These are phyloP conservation scores for Leptinotarsa peninsularis DNA, from an alignment of 2,888 invertebrate species.

Conservation along the genomic window DNA sequence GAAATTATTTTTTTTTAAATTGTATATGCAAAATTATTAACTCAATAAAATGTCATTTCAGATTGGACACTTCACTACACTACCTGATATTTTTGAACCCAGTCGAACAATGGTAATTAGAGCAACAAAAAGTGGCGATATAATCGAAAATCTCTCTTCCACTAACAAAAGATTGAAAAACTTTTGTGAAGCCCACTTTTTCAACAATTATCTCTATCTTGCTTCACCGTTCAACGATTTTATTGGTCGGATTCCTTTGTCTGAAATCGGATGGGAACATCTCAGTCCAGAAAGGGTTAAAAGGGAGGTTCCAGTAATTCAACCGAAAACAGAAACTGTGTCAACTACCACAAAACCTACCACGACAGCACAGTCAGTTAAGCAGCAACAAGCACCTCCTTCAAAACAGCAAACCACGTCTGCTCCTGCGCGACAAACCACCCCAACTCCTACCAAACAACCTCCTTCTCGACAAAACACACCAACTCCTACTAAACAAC, in stretches of 20 bases:
- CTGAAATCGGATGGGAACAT: conserved; percentile 65
- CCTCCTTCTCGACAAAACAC: conserved; percentile 24
- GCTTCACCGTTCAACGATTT: conserved; percentile 78
- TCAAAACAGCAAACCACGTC: conserved; percentile 42
- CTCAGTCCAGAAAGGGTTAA: conserved; percentile 45
- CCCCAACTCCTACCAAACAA: conserved; percentile 32
- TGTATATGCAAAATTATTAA: background rate
- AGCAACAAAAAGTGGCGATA: conserved; percentile 78
- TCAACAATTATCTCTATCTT: conserved; percentile 74
- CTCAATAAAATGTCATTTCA: conserved; percentile 60
- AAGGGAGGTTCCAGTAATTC: conserved; percentile 32
- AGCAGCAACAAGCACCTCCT: conserved; percentile 43
- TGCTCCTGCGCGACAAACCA: conserved; percentile 49
- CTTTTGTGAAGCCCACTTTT: conserved; percentile 77
- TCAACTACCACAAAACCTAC: conserved; percentile 46
- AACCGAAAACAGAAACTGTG: conserved; percentile 9
- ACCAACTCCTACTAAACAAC: conserved; percentile 32
- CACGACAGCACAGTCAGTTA: conserved; percentile 41
- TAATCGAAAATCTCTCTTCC: conserved; percentile 76
- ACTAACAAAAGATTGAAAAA: conserved; percentile 69
- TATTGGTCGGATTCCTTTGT: conserved; percentile 74
- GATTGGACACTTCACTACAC: conserved; percentile 75
- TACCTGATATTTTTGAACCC: conserved; percentile 58
- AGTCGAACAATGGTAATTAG: conserved; percentile 72
- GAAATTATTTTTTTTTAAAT: conserved; percentile 55